phyloP scores from a whole-genome alignment of 2,888 invertebrate species.

The Synanthedon formicaeformis region DNA sequence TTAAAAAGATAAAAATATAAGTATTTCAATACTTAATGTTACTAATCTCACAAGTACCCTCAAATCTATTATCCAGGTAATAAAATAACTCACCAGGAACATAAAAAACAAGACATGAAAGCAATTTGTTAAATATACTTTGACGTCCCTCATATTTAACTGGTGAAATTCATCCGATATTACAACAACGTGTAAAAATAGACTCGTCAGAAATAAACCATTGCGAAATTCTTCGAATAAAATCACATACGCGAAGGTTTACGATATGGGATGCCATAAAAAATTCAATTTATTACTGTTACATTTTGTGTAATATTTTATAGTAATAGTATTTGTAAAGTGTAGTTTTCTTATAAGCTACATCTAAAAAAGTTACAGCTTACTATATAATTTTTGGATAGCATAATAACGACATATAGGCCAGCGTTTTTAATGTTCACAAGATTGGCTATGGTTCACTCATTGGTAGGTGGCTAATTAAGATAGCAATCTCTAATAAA shows the following conservation, averaged over 20 bases:
- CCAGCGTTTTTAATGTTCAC: no score
- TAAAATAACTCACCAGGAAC: conserved; percentile 26
- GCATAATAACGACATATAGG: no score
- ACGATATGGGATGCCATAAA: conserved; percentile 37
- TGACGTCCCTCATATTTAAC: neutral
- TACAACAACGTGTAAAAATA: conserved; percentile 16
- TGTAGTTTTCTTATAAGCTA: no score
- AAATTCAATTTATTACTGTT: conserved; percentile 1
- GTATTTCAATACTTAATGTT: no score
- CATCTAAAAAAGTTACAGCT: no score
- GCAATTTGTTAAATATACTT: conserved; percentile 3
- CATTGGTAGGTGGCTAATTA: no score
- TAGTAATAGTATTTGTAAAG: neutral
- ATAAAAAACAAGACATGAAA: conserved; percentile 18
- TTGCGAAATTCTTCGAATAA: conserved; percentile 19
- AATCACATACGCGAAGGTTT: conserved; percentile 20
- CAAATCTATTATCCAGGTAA: no score
- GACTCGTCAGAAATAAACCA: conserved; percentile 19
- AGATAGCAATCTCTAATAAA: no score
- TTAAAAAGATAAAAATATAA: no score
- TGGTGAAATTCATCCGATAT: neutral
- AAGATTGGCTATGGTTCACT: no score
- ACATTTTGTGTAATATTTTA: neutral
- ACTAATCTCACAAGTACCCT: no score
- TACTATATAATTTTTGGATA: no score